Conservation (phyloP, 2,797 vertebrate species). For the Rhynchonycteris naso region DNA sequence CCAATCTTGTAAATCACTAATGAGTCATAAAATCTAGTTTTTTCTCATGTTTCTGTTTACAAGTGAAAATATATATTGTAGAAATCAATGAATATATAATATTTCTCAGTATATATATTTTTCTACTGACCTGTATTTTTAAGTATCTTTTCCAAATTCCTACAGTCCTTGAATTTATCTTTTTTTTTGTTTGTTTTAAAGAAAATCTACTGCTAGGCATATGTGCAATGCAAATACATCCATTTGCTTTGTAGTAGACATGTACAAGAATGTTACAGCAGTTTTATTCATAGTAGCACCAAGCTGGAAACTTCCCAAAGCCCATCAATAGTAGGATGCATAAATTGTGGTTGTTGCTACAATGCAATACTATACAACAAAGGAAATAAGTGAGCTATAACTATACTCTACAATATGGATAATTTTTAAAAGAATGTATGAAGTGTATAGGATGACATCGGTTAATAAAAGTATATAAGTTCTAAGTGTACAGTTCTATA, state of each 20-base stretch:
- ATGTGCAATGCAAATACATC: not conserved
- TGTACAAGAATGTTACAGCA: not conserved
- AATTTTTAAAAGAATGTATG: not conserved
- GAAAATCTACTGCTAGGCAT: not conserved
- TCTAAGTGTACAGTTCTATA: not conserved
- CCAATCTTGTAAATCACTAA: not conserved
- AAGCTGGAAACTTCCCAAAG: not conserved
- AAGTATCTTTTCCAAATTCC: not conserved
- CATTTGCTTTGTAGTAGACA: not conserved
- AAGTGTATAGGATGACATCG: not conserved
- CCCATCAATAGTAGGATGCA: not conserved
- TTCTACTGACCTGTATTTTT: not conserved
- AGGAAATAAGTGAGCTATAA: not conserved
- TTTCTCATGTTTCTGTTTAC: not conserved
- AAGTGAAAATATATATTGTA: not conserved
- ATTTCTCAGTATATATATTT: not conserved
- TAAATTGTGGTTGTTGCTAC: not conserved
- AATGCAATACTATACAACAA: not conserved
- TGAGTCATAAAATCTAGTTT: constrained; percentile 22
- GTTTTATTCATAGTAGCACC: not conserved
- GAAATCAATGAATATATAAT: constrained; percentile 9
- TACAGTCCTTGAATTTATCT: not conserved
- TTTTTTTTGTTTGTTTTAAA: not conserved
- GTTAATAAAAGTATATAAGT: not conserved
- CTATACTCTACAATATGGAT: not conserved